Base-by-base conservation (phyloP, 2,888 invertebrate genomes). In the Taphrorychus bicolor region DNA sequence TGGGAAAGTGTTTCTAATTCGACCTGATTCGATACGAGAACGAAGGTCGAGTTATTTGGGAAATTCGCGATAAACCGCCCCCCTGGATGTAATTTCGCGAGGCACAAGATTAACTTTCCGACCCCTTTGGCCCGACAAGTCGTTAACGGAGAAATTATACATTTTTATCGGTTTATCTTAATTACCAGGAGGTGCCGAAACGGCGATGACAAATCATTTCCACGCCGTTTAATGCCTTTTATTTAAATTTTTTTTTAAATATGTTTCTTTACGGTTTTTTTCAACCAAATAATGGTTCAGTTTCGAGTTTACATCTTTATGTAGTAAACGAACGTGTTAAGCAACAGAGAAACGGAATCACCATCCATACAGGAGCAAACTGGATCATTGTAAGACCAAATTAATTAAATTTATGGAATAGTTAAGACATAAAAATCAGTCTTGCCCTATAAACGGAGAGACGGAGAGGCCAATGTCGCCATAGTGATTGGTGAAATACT, bases 1-100 rank as follows among this genome's bases (percentile, higher is more conserved):
- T 76, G 73, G 74, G 70, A 76, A 77, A 75, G 70, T 74, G 73
- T 73, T 75, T 73, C 72, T 74, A 75, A 76, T 76, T 74, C 74
- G 78, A 77, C 78, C 78, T 76, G 76, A 76, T 78, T 78, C 70
- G 72, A 76, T 69, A 32, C 32, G 32, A n/a, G n/a, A 32, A 32
- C 9, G 69, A 66, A 54, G 66, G 18, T 53, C 64, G 45, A 65
- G 60, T 69, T 66, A 65, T 62, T 65, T 69, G 59, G 41, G 56
- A 69, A 64, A 49, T 68, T 63, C 59, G 63, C 45, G 51, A 63
- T 68, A 52, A 62, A 62, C 62, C 58, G 41, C 41, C 62, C 45
- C n/a, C 59, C 45, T 58, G 66, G 65, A 59, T 57, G 60, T 53
- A 69, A 66, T 66, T 69, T 61, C 48, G 52, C n/a, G 32, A 59